Base-by-base conservation (phyloP, 2,888 invertebrate species). In the Dryocosmus kuriphilus region DNA sequence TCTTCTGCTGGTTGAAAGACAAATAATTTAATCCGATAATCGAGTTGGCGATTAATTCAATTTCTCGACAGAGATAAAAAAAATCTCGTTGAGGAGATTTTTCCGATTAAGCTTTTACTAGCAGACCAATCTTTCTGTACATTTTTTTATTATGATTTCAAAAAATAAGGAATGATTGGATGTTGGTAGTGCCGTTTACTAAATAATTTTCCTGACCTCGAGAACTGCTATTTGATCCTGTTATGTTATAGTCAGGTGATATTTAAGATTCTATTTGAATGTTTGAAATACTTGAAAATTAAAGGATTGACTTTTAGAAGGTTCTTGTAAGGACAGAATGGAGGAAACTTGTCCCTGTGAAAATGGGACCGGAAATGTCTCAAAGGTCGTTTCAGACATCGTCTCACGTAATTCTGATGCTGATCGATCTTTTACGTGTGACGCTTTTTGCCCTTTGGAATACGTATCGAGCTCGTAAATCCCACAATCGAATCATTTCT, bases 401-500 rank as follows among this genome's bases (percentile, higher is more conserved):
- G 63, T 63, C 22, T 32, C 63, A 63, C 63, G 63, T 63, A 63
- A 63, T 32, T 27, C 62, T n/a, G 32, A 9, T n/a, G 19, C 62
- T 62, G 63, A 63, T 63, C 63, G 63, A 27, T 71, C 46, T 46
- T 67, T 67, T 67, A 67, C 67, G 67, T 67, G 67, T 41, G 67
- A 67, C 67, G 67, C 41, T 67, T 67, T 46, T 67, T 67, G 24
- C 38, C 46, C 24, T 67, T 63, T 63, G 22, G 35, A 35, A 63
- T 63, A 63, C 16, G 67, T 46, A 46, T 63, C 71, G 79, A 62
- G 78, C 63, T 85, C 81, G 82, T 87, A 86, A 86, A 87, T 85
- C 82, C 79, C 60, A 79, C 83, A 86, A 87, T 87, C 82, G 86
- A 86, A 86, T 86, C 84, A 78, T 67, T 77, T 75, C 75, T 78